Conservation (phyloP, 1,140 invertebrate species). For the Chymomyza costata region DNA sequence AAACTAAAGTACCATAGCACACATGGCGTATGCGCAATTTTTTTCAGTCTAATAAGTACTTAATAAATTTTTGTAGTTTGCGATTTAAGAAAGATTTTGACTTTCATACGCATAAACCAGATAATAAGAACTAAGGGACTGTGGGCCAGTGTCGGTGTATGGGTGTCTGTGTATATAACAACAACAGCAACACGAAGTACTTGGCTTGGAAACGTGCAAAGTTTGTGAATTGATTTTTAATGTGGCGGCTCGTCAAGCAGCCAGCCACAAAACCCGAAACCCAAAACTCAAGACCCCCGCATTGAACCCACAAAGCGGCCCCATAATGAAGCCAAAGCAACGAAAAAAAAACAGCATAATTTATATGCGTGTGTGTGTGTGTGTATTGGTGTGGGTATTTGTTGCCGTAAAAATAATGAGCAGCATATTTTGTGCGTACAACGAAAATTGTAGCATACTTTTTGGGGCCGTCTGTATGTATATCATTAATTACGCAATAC, state of each 20-base stretch:
- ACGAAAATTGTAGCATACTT: conserved; percentile 58
- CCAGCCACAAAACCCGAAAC: too few species aligned
- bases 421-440: conserved; percentile 59
- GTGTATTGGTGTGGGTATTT: conserved; percentile 11
- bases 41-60: too few species aligned
- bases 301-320: conserved; percentile 12
- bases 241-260: conserved; percentile 41
- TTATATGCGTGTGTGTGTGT: conserved; percentile 52
- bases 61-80: too few species aligned
- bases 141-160: too few species aligned
- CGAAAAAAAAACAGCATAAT: too few species aligned
- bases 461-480: conserved; percentile 31
- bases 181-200: neutral
- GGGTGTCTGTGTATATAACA: neutral
- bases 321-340: conserved; percentile 62
- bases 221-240: conserved; percentile 69
- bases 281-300: too few species aligned
- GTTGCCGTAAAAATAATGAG: conserved; percentile 62
- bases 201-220: conserved; percentile 47
- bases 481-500: conserved; percentile 65
- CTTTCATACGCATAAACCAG: too few species aligned
- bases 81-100: too few species aligned
- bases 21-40: too few species aligned
- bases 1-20: too few species aligned
- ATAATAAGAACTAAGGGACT: too few species aligned